Base-by-base conservation (phyloP, 2,797 vertebrate species). In the Eulemur mongoz region DNA sequence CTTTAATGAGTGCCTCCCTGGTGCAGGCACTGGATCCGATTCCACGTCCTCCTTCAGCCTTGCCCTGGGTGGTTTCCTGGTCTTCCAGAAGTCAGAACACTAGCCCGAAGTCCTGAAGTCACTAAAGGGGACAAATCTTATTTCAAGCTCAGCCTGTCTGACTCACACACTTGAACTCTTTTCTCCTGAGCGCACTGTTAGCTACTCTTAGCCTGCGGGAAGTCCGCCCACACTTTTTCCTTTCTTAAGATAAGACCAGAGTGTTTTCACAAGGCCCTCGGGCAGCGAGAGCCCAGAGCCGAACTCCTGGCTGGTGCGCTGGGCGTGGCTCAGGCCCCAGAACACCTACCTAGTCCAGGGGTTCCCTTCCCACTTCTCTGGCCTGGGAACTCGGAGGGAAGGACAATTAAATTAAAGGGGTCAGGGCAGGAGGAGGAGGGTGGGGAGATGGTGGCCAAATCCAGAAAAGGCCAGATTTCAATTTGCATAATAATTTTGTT, bases 401-500 rank as follows among this genome's bases (percentile, higher is more conserved):
- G 73, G 75, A 91, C 97, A 97, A 98, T 98, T 97, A 95, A 97
- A 97, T 43, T 0, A 96, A 89, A 86, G 8, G 78, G 89, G 95
- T 92, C 96, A 73, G 20, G 32, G 73, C 79, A 45, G 69, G 88
- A 40, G 79, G 89, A 80, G 75, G 27, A 94, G 27, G 63, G 14
- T 63, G 70, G 76, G 84, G 79, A 45, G 75, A 25, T 0, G 79
- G 48, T 95, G 97, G 93, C 94, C 97, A 82, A 88, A 96, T 80
- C 96, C 95, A 93, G 94, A 96, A 59, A 97, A 97, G 96, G 92
- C 95, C 97, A 98, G 96, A 63, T 95, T 98, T 63, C 70, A 97
- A 97, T 98, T 98, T 98, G 88, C 98, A 97, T 97, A 97, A 98
- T 97, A 97, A 98, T 98, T 98, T 97, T 95, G 95, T 70, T 52